These are phyloP conservation scores for Epizoanthus ramosus DNA, from an alignment of 92 coral and sea anemone genomes.

Conservation along the genomic window DNA sequence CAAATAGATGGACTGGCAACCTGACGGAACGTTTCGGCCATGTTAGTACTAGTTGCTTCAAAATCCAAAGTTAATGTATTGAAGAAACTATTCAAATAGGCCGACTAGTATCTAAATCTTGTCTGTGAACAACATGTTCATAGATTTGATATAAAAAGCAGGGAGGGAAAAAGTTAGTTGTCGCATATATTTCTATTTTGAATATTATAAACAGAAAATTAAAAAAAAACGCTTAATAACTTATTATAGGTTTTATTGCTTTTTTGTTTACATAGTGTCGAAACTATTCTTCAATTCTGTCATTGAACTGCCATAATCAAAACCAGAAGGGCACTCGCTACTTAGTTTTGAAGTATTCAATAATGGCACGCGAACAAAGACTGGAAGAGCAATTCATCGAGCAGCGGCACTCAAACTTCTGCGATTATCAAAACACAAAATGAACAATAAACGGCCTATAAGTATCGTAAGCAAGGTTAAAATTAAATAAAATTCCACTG, in stretches of 20 bases:
- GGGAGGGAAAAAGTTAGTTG: too few species aligned
- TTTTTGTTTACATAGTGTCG: not conserved
- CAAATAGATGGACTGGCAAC: too few species aligned
- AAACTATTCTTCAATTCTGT: not conserved
- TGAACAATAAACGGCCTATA: conserved; percentile 10
- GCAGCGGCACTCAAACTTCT: not conserved
- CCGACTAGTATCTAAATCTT: too few species aligned
- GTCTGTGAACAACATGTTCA: too few species aligned
- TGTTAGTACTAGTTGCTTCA: too few species aligned
- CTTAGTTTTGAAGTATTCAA: not conserved
- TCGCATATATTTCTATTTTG: not conserved
- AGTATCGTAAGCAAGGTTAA: conserved; percentile 14
- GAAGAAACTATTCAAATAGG: too few species aligned
- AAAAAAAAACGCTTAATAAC: not conserved
- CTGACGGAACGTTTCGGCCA: too few species aligned
- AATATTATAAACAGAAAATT: not conserved
- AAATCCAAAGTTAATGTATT: too few species aligned
- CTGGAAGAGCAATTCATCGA: not conserved
- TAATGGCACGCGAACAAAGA: conserved; percentile 1
- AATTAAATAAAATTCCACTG: conserved; percentile 7
- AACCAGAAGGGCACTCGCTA: not conserved
- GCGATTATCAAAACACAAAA: conserved; percentile 2
- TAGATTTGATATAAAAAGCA: too few species aligned
- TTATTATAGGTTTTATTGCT: not conserved
- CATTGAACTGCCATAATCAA: not conserved